Base-by-base conservation (phyloP, 1,140 invertebrate genomes). In the Zaprionus tsacasi region DNA sequence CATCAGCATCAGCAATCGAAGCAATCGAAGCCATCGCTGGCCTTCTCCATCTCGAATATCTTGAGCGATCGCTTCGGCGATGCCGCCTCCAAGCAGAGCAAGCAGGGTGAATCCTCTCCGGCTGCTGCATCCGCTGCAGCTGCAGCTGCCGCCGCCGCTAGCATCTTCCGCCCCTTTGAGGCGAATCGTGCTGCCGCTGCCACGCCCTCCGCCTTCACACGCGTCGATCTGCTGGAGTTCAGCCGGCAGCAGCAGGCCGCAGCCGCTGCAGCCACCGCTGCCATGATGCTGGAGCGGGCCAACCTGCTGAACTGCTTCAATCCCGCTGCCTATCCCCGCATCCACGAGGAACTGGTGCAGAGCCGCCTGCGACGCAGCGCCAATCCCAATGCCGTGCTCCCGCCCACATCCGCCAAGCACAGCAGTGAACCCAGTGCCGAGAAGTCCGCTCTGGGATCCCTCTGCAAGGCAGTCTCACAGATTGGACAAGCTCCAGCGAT, bases 391-490 rank as follows among this genome's bases (percentile, higher is more conserved):
- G 61, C 69, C 3, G 77, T 91, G 45, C 67, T 81, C 11, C 74
- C 77, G 2, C 89, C 81, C 1, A 55, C 73, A 2, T 57, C 73
- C 25, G 21, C 48, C 35, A 79, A 82, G 66, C 58, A 69, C 11
- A 68, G 57, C 12, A 68, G 57, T 12, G 78, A 86, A 1, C 36
- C 52, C 3, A 63, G 76, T 13, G 63, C 67, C 21, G 90, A 91
- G 57, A 91, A 91, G 17, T 91, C 89, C 0, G 93, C 94, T 0
- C 75, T 95, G 61, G 95, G 95, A 0, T 94, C 94, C 3, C 81
- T 95, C 25, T 93, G 94, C 72, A 94, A 95, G 75, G 93, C 95
- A 0, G 94, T 95, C 12, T 95, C 95, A 0, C 94, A 95, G 73
- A 95, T 95, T 60, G 95, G 95, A 0, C 94, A 94, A 76, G 25